Conservation (phyloP, 1,140 invertebrate species). For the Battus philenor region DNA sequence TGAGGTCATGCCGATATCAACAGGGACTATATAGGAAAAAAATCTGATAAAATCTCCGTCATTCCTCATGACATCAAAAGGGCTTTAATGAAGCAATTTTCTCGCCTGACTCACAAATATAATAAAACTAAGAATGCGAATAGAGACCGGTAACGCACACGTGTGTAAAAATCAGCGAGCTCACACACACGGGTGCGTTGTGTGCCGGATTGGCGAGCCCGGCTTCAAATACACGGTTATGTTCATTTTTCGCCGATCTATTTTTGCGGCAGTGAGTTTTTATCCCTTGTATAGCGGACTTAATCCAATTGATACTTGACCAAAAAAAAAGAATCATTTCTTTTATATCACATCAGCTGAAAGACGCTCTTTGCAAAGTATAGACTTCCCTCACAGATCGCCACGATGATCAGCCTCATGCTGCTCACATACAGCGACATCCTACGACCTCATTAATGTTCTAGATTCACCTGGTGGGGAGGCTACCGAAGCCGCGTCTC, state of each 20-base stretch:
- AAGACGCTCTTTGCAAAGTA: too few relatives aligned
- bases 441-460: too few relatives aligned
- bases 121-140: conserved; percentile 6
- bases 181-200: not conserved
- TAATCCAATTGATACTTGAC: conserved; percentile 46
- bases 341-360: too few relatives aligned
- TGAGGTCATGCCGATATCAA: too few relatives aligned
- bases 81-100: conserved; percentile 4
- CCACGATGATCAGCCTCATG: too few relatives aligned
- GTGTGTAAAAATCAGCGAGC: not conserved
- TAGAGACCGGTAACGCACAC: conserved; percentile 10
- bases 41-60: too few relatives aligned
- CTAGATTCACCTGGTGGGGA: too few relatives aligned
- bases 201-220: conserved; percentile 34
- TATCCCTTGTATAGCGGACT: conserved; percentile 36
- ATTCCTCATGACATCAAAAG: too few relatives aligned
- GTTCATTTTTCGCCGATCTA: conserved; percentile 68
- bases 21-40: too few relatives aligned
- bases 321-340: not conserved
- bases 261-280: conserved; percentile 64
- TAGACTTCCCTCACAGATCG: too few relatives aligned
- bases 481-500: too few relatives aligned
- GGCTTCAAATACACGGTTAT: conserved; percentile 44
- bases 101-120: conserved; percentile 1
- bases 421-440: too few relatives aligned